Evolutionary conservation across 2,113 vertebrate species (phyloP).

Genomic region (Chloropsis cyanopogon): DNA sequence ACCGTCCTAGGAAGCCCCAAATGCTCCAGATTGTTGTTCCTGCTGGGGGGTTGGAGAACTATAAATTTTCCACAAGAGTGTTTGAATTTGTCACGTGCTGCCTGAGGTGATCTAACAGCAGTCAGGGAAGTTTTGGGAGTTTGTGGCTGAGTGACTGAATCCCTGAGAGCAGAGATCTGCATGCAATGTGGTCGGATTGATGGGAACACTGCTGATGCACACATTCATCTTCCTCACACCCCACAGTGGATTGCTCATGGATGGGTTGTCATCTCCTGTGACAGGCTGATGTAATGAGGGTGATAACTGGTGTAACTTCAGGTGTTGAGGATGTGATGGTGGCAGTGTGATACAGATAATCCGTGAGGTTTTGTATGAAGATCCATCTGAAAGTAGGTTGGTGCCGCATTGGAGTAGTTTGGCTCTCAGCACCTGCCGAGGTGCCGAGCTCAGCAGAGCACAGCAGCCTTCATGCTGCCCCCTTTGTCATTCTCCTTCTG

Average conservation of each 20-base stretch:
- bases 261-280: not conserved
- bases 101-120: not conserved
- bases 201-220: not conserved
- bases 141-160: not conserved
- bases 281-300: not conserved
- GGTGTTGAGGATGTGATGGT: not conserved
- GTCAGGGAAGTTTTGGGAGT: not conserved
- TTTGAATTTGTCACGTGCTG: not conserved
- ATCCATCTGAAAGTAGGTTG: not conserved
- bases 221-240: not conserved
- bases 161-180: not conserved
- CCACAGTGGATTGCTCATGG: not conserved
- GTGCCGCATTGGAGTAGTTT: not conserved
- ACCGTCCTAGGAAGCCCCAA: not conserved
- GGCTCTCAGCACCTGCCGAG: not conserved
- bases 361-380: not conserved
- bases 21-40: not conserved
- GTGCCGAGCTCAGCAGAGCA: not conserved
- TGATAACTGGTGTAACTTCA: not conserved
- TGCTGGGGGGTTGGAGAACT: not conserved
- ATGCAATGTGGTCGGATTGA: rapidly evolving
- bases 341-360: not conserved
- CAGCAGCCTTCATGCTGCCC: not conserved
- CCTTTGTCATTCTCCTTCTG: not conserved
- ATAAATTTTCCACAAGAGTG: not conserved